Base-by-base conservation (phyloP, 1,140 invertebrate species). In the Drosophila ercepeae region DNA sequence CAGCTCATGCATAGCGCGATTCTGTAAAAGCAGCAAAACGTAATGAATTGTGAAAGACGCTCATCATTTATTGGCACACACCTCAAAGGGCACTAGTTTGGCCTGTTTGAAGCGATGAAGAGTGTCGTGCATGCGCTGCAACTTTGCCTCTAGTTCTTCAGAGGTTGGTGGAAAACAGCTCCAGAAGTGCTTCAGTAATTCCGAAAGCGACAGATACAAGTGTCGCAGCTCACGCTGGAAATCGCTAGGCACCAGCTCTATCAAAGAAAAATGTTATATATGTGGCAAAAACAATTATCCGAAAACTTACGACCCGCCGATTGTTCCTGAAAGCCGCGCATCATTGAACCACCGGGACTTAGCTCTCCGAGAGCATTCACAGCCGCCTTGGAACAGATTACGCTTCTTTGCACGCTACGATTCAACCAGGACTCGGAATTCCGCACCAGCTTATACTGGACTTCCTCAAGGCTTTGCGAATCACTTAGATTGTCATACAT, bases 171-270 rank as follows among this genome's bases (percentile, higher is more conserved):
- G 98, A 92, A 99, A 98, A 91, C 97, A 97, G 21, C 94, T 93
- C 98, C 98, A 99, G 92, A 99, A 98, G 92, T 99, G 97, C 57
- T 96, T 94, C 5, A 99, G 91, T 41, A 99, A 92, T 92, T 99
- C 98, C 69, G 96, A 95, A 1, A 96, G 92, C 11, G 96, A 96
- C 9, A 95, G 93, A 92, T 99, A 99, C 25, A 98, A 92, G 60
- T 95, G 94, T 41, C 95, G 93, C 8, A 99, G 92, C 88, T 99
- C 97, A 34, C 94, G 94, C 89, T 97, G 96, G 54, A 98, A 93
- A 82, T 98, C 96, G 29, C 93, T 89, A 25, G 96, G 95, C 70
- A 98, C 95, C 73, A 96, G 92, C 92, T 97, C 96, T 96, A 41
- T 3, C 25, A 51, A 51, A 32, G 3, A 55, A 21, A 59, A 13